These are phyloP conservation scores for Oceanodroma tethys DNA, from an alignment of 2,113 vertebrate species.

Conservation along the genomic window DNA sequence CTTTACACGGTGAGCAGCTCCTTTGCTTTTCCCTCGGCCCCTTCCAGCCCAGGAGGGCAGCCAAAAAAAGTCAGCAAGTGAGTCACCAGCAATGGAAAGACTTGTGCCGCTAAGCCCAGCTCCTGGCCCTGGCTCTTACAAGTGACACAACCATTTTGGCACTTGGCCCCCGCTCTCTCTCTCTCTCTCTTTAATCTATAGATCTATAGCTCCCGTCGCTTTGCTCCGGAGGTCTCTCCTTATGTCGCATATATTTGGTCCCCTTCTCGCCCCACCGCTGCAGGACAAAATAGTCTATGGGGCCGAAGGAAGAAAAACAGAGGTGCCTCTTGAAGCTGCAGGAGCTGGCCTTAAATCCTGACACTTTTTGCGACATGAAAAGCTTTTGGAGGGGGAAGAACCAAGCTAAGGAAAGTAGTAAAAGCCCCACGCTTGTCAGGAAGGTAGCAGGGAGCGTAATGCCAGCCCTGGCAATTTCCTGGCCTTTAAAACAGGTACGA, in stretches of 20 bases:
- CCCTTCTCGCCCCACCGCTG: not conserved
- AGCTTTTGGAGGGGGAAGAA: not conserved
- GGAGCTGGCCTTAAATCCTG: constrained; percentile 33
- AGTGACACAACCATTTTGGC: constrained; percentile 20
- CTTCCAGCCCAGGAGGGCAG: constrained; percentile 24
- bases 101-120: not conserved
- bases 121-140: not conserved
- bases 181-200: not conserved
- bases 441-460: not conserved
- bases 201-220: not conserved
- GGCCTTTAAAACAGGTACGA: not conserved
- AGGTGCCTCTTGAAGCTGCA: constrained; percentile 17
- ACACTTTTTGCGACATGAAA: not conserved
- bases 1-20: not conserved
- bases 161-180: not conserved
- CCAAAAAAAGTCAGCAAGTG: constrained; percentile 4
- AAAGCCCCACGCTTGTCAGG: not conserved
- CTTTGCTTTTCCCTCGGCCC: not conserved
- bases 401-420: not conserved
- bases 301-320: not conserved
- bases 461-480: not conserved
- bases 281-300: not conserved
- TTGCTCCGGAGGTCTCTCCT: not conserved
- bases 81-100: constrained; percentile 55
- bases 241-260: not conserved